phyloP scores from a whole-genome alignment of 2,113 vertebrate genomes.

The Barbus barbus region DNA sequence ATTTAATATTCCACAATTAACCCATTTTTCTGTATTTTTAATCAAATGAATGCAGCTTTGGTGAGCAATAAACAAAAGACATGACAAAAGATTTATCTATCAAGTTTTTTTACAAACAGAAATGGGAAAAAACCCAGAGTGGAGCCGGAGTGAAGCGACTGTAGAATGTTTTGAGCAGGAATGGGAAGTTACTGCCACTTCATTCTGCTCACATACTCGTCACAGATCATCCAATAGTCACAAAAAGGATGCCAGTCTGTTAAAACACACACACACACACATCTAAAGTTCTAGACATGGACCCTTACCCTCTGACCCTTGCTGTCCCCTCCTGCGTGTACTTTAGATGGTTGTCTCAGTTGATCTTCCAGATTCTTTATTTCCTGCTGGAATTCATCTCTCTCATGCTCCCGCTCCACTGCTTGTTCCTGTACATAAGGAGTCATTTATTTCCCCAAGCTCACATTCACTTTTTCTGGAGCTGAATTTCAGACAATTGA shows the following conservation, averaged over 20 bases:
- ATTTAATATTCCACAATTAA: background rate
- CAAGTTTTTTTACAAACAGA: background rate
- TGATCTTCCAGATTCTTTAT: constrained; percentile 87
- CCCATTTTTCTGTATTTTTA: background rate
- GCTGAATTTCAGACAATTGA: background rate
- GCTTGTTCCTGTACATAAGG: constrained; percentile 84
- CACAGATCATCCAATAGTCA: background rate
- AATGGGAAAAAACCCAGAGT: background rate
- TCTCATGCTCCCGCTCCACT: constrained; percentile 90
- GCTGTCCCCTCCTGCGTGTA: constrained; percentile 62
- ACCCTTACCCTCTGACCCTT: constrained; percentile 75
- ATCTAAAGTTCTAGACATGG: background rate
- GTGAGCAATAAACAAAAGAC: background rate
- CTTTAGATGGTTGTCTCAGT: constrained; percentile 74
- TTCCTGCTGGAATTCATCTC: constrained; percentile 97
- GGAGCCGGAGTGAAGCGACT: background rate
- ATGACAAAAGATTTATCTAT: background rate
- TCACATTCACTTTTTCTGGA: background rate
- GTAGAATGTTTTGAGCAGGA: background rate
- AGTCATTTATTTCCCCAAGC: background rate
- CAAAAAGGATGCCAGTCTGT: background rate
- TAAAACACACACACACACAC: background rate
- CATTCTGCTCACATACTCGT: background rate
- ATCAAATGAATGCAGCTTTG: background rate
- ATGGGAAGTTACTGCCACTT: background rate